Percentiles rank a stretch among this genome's conserved stretches.
Conservation (phyloP, 2,113 vertebrate species). For the Phaethon lepturus region DNA sequence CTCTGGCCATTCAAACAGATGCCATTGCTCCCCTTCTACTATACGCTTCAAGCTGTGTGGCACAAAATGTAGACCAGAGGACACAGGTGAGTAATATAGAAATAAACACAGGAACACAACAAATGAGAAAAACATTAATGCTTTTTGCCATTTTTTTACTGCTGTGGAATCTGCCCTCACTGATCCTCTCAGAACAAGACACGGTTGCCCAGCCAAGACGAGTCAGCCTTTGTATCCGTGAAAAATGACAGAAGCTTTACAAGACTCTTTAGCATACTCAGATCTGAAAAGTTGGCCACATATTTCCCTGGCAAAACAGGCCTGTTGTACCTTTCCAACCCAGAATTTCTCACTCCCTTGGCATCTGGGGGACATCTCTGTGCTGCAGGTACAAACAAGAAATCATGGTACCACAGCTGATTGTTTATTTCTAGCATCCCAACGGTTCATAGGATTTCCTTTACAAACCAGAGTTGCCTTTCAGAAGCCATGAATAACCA, state of each 20-base stretch:
- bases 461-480: not conserved
- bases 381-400: not conserved
- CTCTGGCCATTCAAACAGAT: not conserved
- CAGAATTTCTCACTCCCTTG: not conserved
- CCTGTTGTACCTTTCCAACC: not conserved
- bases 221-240: not conserved
- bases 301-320: not conserved
- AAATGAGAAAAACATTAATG: not conserved
- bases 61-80: slow-evolving; percentile 6
- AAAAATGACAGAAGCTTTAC: not conserved
- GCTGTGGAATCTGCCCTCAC: not conserved
- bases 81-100: slow-evolving; percentile 1
- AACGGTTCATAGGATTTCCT: not conserved
- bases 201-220: not conserved
- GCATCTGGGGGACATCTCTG: not conserved
- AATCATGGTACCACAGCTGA: not conserved
- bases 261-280: not conserved
- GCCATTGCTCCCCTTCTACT: not conserved
- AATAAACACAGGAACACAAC: not conserved
- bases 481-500: not conserved
- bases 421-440: not conserved
- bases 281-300: not conserved
- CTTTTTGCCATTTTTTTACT: not conserved
- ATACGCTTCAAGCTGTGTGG: not conserved
- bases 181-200: not conserved